Conservation (phyloP, 2,797 vertebrate genomes). For the Rhadinocentrus ornatus region DNA sequence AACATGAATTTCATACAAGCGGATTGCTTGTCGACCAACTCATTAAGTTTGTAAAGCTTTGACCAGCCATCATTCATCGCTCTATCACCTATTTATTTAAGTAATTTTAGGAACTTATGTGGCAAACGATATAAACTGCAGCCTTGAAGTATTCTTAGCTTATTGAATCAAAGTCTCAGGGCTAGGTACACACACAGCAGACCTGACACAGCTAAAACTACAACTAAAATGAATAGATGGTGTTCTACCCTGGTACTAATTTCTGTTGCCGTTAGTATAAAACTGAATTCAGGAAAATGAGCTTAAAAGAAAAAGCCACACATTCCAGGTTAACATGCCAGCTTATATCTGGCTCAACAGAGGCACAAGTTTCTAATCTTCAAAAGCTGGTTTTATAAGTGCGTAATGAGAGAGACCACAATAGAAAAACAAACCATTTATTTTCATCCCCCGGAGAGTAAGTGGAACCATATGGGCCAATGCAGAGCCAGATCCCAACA, state of each 20-base stretch:
- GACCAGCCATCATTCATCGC: slow-evolving; percentile 12
- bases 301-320: slow-evolving; percentile 72
- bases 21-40: slow-evolving; percentile 19
- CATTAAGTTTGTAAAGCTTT: not conserved
- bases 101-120: slow-evolving; percentile 11
- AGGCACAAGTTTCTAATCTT: slow-evolving; percentile 82
- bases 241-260: slow-evolving; percentile 65
- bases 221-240: slow-evolving; percentile 56
- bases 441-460: slow-evolving; percentile 78
- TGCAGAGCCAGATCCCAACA: slow-evolving; percentile 71
- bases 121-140: slow-evolving; percentile 26
- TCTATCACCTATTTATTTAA: not conserved
- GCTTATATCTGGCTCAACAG: slow-evolving; percentile 76
- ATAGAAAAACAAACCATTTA: slow-evolving; percentile 86
- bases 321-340: slow-evolving; percentile 78
- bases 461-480: slow-evolving; percentile 78
- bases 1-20: slow-evolving; percentile 12
- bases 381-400: slow-evolving; percentile 84
- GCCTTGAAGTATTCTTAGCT: slow-evolving; percentile 35
- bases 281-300: slow-evolving; percentile 67
- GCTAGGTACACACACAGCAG: slow-evolving; percentile 45
- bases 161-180: slow-evolving; percentile 29
- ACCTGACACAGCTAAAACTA: slow-evolving; percentile 59
- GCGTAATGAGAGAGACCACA: slow-evolving; percentile 81
- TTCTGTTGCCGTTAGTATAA: slow-evolving; percentile 70